Percentiles rank a stretch among this genome's conserved stretches.
phyloP scores from a whole-genome alignment of 2,888 invertebrate genomes.

The Blastobasis lacticolella region DNA sequence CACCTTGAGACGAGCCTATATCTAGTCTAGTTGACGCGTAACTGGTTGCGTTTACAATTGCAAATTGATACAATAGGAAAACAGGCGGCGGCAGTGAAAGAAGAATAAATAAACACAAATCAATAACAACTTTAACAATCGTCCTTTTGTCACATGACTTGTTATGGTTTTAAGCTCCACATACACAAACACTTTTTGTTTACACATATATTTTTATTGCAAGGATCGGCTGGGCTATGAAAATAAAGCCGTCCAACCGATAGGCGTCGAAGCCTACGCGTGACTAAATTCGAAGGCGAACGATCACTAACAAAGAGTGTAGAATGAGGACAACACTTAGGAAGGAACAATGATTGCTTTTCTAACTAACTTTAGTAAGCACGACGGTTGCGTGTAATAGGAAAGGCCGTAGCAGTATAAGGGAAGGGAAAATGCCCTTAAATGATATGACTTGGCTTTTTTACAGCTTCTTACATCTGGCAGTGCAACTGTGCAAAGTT shows the following conservation, averaged over 20 bases:
- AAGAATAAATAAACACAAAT: too few species aligned
- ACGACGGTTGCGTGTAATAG: background rate
- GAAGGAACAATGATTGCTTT: slow-evolving; percentile 28
- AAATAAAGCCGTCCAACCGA: slow-evolving; percentile 44
- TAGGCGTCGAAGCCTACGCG: slow-evolving; percentile 51
- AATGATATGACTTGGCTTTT: too few species aligned
- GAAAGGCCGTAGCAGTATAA: background rate
- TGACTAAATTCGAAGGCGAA: slow-evolving; percentile 51
- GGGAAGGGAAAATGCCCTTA: background rate
- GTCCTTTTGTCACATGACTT: too few species aligned
- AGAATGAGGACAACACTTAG: slow-evolving; percentile 34
- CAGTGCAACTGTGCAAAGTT: too few species aligned
- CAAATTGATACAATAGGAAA: background rate
- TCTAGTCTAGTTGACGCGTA: slow-evolving; percentile 7
- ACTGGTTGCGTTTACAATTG: slow-evolving; percentile 13
- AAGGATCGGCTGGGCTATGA: slow-evolving; percentile 13
- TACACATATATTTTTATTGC: slow-evolving; percentile 5
- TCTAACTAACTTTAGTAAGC: slow-evolving; percentile 11
- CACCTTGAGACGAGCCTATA: slow-evolving; percentile 13
- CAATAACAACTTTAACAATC: too few species aligned
- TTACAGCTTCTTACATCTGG: too few species aligned
- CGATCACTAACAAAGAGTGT: slow-evolving; percentile 33
- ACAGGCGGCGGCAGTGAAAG: too few species aligned
- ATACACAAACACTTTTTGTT: slow-evolving; percentile 6
- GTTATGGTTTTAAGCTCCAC: background rate